phyloP scores from a whole-genome alignment of 2,888 invertebrate genomes.

The Chaitophorus viminalis region DNA sequence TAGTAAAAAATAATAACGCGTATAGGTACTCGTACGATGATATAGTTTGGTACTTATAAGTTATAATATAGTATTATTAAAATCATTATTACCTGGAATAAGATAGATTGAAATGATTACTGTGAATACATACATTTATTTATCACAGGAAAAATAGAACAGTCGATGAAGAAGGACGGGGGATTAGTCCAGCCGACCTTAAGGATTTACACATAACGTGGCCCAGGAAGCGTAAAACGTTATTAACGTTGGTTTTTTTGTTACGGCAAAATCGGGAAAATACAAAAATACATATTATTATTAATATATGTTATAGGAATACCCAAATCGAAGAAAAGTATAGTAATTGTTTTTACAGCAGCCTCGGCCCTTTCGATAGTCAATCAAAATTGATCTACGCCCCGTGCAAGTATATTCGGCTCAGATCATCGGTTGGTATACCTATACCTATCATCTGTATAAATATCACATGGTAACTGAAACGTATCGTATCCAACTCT shows the following conservation, averaged over 20 bases:
- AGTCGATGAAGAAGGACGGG: slow-evolving; percentile 18
- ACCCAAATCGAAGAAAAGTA: neutral
- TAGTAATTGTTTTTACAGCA: neutral
- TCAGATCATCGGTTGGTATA: neutral
- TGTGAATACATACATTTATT: neutral
- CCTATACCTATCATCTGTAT: slow-evolving; percentile 7
- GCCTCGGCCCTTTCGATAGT: neutral
- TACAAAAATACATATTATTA: slow-evolving; percentile 17
- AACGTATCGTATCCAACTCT: neutral
- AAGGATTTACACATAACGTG: neutral
- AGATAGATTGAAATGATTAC: slow-evolving; percentile 8
- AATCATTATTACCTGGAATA: slow-evolving; percentile 7
- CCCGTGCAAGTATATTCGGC: neutral
- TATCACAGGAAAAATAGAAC: slow-evolving; percentile 57
- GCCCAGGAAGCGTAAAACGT: slow-evolving; percentile 33
- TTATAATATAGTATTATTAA: neutral
- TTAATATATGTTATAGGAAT: no score
- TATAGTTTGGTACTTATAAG: neutral
- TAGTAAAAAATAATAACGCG: neutral
- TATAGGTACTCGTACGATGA: neutral
- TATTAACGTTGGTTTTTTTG: neutral
- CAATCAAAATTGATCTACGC: slow-evolving; percentile 11
- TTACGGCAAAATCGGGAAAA: slow-evolving; percentile 9
- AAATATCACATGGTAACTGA: slow-evolving; percentile 25
- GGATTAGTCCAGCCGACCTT: slow-evolving; percentile 17